Percentiles rank a stretch among this genome's conserved stretches.
These are phyloP conservation scores for Periparus ater DNA, from an alignment of 2,797 vertebrate species.

Conservation along the genomic window DNA sequence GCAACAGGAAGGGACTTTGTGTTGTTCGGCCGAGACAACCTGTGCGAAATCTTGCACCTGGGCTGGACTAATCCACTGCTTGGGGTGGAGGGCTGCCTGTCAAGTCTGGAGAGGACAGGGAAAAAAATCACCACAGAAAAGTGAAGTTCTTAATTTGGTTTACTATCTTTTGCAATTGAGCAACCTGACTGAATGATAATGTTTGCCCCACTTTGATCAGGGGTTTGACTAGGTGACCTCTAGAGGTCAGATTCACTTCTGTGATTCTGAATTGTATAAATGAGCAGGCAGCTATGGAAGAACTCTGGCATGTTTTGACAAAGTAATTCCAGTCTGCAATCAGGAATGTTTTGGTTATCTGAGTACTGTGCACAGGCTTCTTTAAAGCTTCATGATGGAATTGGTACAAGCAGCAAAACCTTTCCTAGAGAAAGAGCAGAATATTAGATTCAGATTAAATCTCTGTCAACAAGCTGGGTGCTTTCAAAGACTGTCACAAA, in stretches of 20 bases:
- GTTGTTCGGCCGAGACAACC: not conserved
- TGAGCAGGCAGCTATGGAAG: not conserved
- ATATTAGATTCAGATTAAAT: not conserved
- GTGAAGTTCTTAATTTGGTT: not conserved
- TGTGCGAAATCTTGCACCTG: not conserved
- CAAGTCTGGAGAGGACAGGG: not conserved
- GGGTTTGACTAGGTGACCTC: not conserved
- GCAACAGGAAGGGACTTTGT: not conserved
- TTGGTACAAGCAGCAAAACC: not conserved
- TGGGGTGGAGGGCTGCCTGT: not conserved
- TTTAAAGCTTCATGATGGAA: not conserved
- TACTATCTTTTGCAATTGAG: not conserved
- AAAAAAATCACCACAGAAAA: not conserved
- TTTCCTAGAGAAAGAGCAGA: not conserved
- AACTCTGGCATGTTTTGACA: not conserved
- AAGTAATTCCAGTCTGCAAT: not conserved
- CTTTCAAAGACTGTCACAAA: not conserved
- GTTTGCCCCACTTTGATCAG: not conserved
- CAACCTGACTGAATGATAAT: not conserved
- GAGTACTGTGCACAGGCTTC: not conserved
- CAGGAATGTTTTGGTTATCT: not conserved
- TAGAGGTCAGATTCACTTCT: not conserved
- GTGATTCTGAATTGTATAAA: not conserved
- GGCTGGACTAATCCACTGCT: not conserved
- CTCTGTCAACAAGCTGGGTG: not conserved